phyloP scores from a whole-genome alignment of 2,797 vertebrate species.

The Myotis planiceps region DNA sequence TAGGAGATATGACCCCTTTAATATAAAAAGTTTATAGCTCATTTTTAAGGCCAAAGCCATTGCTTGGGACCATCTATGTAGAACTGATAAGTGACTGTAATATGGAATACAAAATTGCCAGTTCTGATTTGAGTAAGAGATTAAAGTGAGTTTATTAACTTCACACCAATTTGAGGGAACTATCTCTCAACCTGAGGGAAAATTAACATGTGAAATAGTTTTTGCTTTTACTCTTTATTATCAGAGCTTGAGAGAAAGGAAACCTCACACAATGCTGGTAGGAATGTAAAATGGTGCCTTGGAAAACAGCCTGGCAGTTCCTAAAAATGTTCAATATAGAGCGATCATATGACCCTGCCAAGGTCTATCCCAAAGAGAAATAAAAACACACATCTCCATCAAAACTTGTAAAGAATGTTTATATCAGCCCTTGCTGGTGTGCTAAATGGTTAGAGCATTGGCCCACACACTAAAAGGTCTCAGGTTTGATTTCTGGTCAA shows the following conservation, averaged over 20 bases:
- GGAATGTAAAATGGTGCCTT: background rate
- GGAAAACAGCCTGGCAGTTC: background rate
- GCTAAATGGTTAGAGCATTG: too few species aligned
- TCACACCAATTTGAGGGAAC: background rate
- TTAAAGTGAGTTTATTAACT: constrained; percentile 32
- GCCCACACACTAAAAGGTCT: too few species aligned
- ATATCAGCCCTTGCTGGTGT: background rate
- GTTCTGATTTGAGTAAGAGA: constrained; percentile 24
- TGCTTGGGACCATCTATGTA: background rate
- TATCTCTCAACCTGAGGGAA: background rate
- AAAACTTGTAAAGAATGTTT: background rate
- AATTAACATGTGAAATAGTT: background rate
- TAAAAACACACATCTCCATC: background rate
- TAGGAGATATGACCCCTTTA: background rate
- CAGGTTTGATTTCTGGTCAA: too few species aligned
- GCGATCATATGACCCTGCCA: background rate
- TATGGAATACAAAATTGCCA: background rate
- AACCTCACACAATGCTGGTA: background rate
- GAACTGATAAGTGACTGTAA: constrained; percentile 29
- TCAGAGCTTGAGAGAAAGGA: background rate
- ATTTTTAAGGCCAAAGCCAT: background rate
- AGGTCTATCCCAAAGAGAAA: background rate
- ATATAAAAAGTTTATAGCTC: background rate
- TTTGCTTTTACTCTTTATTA: background rate
- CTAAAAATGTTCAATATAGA: background rate